Conservation (phyloP, 2,888 invertebrate species). For the Amiota communis region DNA sequence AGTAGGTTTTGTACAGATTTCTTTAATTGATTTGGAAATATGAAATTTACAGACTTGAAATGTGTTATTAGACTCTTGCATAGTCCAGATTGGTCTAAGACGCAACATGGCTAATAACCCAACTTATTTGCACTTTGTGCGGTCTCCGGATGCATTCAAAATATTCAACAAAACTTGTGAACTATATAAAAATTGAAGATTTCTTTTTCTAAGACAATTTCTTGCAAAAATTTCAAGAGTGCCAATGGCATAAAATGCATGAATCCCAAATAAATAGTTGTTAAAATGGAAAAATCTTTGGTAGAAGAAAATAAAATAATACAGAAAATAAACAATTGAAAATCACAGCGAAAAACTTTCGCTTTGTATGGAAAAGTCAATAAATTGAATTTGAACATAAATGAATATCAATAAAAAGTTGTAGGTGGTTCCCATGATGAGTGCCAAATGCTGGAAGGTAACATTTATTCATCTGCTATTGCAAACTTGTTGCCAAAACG, state of each 20-base stretch:
- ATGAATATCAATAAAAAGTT: slow-evolving; percentile 2
- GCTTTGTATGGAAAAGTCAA: slow-evolving; percentile 5
- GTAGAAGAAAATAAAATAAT: background rate
- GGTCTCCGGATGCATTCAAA: no score
- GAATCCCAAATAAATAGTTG: background rate
- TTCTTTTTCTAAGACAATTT: slow-evolving; percentile 5
- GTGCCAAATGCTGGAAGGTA: background rate
- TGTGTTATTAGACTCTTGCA: no score
- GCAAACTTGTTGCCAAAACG: slow-evolving; percentile 36
- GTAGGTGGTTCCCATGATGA: background rate
- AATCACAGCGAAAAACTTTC: slow-evolving; percentile 5
- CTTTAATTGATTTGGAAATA: no score
- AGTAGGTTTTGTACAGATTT: no score
- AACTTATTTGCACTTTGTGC: no score
- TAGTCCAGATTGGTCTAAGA: no score
- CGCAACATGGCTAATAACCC: no score
- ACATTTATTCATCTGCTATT: background rate
- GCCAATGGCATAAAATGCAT: background rate
- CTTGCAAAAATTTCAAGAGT: background rate
- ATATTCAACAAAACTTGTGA: no score
- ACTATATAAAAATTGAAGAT: background rate
- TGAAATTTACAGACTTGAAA: no score
- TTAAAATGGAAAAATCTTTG: background rate
- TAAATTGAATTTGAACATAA: background rate
- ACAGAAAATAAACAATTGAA: background rate